phyloP scores from a whole-genome alignment of 2,113 vertebrate genomes.

The Todiramphus saurophagus region DNA sequence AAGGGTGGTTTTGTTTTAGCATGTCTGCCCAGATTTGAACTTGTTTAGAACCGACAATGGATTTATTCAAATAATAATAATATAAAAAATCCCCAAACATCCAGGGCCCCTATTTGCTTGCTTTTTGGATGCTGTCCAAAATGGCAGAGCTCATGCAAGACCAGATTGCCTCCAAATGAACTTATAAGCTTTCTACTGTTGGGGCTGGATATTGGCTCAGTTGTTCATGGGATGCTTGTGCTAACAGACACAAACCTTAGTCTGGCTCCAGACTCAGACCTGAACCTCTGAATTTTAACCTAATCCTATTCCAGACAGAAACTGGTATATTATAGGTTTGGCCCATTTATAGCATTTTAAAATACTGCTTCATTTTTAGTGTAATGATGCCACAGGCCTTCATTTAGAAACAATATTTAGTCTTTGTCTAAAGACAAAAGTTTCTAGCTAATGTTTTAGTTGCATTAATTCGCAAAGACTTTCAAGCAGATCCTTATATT shows the following conservation, averaged over 20 bases:
- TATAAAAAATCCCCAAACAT: background rate
- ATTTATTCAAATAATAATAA: background rate
- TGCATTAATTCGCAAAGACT: background rate
- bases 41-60: background rate
- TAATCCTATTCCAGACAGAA: background rate
- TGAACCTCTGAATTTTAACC: background rate
- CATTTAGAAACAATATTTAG: background rate
- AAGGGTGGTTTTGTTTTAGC: background rate
- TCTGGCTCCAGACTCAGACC: background rate
- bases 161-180: slow-evolving; percentile 6
- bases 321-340: background rate
- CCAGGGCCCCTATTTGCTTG: background rate
- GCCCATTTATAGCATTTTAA: background rate
- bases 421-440: no score
- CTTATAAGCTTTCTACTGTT: background rate
- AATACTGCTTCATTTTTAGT: background rate
- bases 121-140: slow-evolving; percentile 13
- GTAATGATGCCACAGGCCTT: background rate
- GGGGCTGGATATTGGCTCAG: background rate
- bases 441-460: background rate
- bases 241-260: background rate
- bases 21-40: background rate
- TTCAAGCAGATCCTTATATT: background rate
- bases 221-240: background rate
- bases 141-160: slow-evolving; percentile 10